Base-by-base conservation (phyloP, 1,140 invertebrate species). In the Pteromalus puparum region DNA sequence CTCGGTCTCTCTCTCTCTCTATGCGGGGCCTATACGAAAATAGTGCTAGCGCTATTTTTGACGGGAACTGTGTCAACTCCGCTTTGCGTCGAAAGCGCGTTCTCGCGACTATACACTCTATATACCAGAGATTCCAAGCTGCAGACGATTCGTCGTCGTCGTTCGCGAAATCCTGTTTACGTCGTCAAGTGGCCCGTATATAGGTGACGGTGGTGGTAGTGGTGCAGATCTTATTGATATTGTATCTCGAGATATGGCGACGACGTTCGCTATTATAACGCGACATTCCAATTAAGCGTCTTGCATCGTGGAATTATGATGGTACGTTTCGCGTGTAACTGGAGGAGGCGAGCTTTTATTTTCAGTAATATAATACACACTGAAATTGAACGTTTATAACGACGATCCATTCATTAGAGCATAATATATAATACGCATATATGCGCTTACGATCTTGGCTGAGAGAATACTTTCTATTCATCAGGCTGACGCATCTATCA, bases 231-330 rank as follows among this genome's bases (percentile, higher is more conserved):
- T 68, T 68, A 24, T 72, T 38, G 26, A 18, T 53, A 6, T 53
- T 18, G 12, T 53, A 53, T n/a, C 28, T 42, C 9, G 38, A 15
- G 26, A 72, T 3, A 30, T 1, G 12, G 9, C 4, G 30, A 81
- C 42, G 72, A 74, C n/a, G 30, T n/a, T 21, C 61, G 30, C 30
- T n/a, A n/a, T n/a, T 28, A n/a, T n/a, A 72, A 70, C 46, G 24
- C 42, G 81, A 75, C n/a, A 82, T 38, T 67, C 81, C 81, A 67
- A 82, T 82, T 82, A 82, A 82, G 70, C 34, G 53, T 34, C 42
- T 42, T 38, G 67, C 72, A 15, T 73, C 42, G 21, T 48, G 15
- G 72, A n/a, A 75, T 75, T 82, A 82, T 73, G 72, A 82, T 28
- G 34, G 34, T 34, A 5, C 34, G 34, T 34, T 34, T 34, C 5